Evolutionary conservation across 2,797 vertebrate species (phyloP).

Genomic region (Falco cherrug): DNA sequence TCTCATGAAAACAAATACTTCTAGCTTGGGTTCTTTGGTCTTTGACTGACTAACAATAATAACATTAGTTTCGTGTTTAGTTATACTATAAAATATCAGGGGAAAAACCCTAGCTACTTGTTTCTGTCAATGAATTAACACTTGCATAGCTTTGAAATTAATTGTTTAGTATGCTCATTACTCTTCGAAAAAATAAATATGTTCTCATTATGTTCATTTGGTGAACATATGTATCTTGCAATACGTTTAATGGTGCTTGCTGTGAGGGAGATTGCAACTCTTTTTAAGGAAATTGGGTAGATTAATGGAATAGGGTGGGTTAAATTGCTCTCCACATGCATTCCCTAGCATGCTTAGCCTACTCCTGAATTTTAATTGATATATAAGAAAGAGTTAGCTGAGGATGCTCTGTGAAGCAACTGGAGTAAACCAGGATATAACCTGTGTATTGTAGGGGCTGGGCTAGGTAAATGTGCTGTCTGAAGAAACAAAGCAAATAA

Average conservation of each 20-base stretch:
- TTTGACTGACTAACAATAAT: neutral
- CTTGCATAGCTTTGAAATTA: conserved; percentile 54
- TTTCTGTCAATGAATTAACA: conserved; percentile 47
- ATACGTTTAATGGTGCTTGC: conserved; percentile 45
- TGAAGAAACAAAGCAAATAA: neutral
- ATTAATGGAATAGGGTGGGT: conserved; percentile 57
- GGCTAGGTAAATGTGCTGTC: neutral
- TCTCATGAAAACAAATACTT: neutral
- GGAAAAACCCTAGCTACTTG: neutral
- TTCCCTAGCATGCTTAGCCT: conserved; percentile 7
- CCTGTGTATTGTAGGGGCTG: neutral
- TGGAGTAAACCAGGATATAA: neutral
- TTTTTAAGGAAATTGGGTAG: conserved; percentile 57
- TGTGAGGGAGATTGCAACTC: conserved; percentile 55
- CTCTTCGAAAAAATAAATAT: conserved; percentile 47
- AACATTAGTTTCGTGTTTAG: neutral
- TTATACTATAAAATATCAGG: neutral
- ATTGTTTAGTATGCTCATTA: conserved; percentile 59
- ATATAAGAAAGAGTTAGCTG: neutral
- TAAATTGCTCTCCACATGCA: conserved; percentile 40
- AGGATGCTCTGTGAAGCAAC: neutral
- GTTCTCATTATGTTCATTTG: conserved; percentile 52
- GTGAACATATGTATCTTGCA: conserved; percentile 53
- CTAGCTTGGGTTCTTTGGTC: neutral
- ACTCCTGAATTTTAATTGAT: conserved; percentile 6